Conservation (phyloP, 2,888 invertebrate species). For the Rapana venosa region DNA sequence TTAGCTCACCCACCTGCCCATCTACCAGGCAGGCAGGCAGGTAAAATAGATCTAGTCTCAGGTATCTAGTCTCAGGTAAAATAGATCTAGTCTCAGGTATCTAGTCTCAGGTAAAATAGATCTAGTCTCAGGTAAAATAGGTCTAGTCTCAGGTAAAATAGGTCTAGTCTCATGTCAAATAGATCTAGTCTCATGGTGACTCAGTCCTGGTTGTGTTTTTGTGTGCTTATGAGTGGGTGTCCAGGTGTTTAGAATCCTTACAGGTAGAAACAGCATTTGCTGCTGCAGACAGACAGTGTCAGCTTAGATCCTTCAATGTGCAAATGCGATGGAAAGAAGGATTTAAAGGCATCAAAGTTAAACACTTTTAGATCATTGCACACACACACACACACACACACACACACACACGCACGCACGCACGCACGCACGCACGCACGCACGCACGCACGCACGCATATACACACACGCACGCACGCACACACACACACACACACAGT, state of each 20-base stretch:
- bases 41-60: no score
- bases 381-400: neutral
- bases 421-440: neutral
- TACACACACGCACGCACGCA: neutral
- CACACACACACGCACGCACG: neutral
- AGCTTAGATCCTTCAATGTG: neutral
- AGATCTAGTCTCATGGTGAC: no score
- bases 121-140: no score
- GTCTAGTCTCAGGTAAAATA: no score
- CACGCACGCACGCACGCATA: slow-evolving; percentile 17
- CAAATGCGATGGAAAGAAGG: neutral
- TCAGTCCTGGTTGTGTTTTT: no score
- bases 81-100: no score
- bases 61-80: no score
- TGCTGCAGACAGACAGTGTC: neutral
- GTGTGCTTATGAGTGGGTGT: no score
- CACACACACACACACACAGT: neutral
- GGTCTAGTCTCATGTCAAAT: no score
- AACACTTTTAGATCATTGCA: neutral
- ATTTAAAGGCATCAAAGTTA: neutral
- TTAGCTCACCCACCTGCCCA: no score
- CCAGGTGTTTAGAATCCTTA: neutral
- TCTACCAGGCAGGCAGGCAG: no score
- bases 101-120: no score
- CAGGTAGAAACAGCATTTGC: neutral